Conservation (phyloP, 2,113 vertebrate genomes). For the Cettia cetti region DNA sequence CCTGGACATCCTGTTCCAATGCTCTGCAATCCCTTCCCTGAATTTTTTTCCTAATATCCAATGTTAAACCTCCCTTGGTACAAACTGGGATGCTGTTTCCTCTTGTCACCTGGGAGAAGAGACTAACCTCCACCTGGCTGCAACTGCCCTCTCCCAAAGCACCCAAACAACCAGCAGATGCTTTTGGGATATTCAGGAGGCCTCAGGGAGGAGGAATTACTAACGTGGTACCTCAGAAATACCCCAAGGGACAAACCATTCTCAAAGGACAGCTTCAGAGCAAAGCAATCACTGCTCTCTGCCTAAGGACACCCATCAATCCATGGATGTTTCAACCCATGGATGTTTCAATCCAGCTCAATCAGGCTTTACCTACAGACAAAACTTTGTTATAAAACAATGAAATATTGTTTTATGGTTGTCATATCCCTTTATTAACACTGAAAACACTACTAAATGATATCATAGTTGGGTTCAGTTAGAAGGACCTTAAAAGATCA, state of each 20-base stretch:
- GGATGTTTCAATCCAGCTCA: neutral
- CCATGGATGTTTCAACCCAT: neutral
- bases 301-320: fast-evolving
- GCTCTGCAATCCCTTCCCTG: neutral
- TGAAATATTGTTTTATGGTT: neutral
- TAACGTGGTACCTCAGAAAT: neutral
- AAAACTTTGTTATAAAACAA: neutral
- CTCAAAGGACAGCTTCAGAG: neutral
- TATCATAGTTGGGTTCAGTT: neutral
- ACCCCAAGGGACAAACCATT: neutral
- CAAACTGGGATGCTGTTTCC: neutral
- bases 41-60: neutral
- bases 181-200: neutral
- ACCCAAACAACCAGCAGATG: neutral
- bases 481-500: neutral
- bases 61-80: neutral
- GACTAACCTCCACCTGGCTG: fast-evolving
- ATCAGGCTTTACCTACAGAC: neutral
- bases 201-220: fast-evolving
- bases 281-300: neutral
- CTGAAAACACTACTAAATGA: neutral
- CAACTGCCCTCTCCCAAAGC: neutral
- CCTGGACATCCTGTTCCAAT: neutral
- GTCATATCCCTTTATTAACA: neutral
- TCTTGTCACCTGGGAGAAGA: neutral